These are phyloP conservation scores for Microplitis manilae DNA, from an alignment of 2,888 invertebrate species.

Conservation along the genomic window DNA sequence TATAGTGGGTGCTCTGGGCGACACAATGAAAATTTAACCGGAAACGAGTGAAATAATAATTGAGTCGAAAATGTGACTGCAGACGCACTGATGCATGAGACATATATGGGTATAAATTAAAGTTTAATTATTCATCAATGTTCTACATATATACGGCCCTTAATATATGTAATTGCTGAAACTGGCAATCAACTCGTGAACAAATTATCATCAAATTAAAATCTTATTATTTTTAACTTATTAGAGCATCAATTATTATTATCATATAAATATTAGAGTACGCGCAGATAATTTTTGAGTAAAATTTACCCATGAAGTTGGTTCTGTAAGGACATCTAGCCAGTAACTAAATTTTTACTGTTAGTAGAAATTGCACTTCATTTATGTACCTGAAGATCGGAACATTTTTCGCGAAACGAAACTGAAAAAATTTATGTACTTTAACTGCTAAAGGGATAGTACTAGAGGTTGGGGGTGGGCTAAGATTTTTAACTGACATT, in stretches of 20 bases:
- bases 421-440: no score
- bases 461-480: no score
- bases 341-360: no score
- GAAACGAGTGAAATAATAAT: slow-evolving; percentile 40
- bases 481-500: no score
- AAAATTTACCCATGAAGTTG: no score
- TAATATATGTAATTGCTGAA: slow-evolving; percentile 29
- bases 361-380: no score
- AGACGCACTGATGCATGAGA: slow-evolving; percentile 15
- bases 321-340: no score
- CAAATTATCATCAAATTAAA: slow-evolving; percentile 31
- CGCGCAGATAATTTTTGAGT: no score
- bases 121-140: slow-evolving; percentile 38
- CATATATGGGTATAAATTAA: slow-evolving; percentile 30
- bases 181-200: slow-evolving; percentile 34
- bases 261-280: background rate
- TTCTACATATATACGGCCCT: slow-evolving; percentile 9
- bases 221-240: slow-evolving; percentile 33
- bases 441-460: no score
- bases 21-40: slow-evolving; percentile 38
- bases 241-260: background rate
- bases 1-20: background rate
- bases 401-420: no score
- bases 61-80: slow-evolving; percentile 28
- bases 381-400: no score